phyloP scores from a whole-genome alignment of 1,140 invertebrate species.

The Calosoma granatense region DNA sequence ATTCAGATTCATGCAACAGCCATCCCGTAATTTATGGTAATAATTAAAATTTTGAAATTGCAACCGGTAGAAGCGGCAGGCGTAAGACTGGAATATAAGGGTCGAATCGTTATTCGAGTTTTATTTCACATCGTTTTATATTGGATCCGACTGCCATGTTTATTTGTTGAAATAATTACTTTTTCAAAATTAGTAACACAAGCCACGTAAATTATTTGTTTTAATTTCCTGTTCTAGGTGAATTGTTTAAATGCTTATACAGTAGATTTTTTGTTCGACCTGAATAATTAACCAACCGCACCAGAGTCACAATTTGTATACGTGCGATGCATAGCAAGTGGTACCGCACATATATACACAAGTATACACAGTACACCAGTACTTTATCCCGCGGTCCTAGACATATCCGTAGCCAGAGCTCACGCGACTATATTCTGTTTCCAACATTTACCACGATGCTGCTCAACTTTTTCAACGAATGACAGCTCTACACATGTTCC shows the following conservation, averaged over 20 bases:
- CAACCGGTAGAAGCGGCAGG: not conserved
- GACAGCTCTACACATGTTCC: too few relatives aligned
- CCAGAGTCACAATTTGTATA: conserved; percentile 1
- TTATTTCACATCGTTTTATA: not conserved
- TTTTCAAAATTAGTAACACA: conserved; percentile 7
- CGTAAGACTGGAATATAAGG: not conserved
- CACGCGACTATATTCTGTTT: too few relatives aligned
- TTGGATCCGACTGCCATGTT: too few relatives aligned
- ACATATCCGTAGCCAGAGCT: too few relatives aligned
- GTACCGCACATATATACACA: not conserved
- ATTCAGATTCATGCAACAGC: not conserved
- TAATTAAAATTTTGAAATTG: not conserved
- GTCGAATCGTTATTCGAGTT: not conserved
- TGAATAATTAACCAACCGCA: conserved; percentile 5
- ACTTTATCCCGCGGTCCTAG: too few relatives aligned
- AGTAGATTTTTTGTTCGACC: conserved; percentile 5
- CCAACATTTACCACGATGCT: too few relatives aligned
- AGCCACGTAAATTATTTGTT: conserved; percentile 8
- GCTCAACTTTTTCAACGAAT: too few relatives aligned
- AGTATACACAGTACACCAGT: too few relatives aligned
- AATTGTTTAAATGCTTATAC: conserved; percentile 9
- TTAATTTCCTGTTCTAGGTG: conserved; percentile 6
- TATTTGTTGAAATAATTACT: conserved; percentile 5
- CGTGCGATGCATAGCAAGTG: conserved; percentile 1
- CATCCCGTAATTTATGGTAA: not conserved